Conservation (phyloP, 2,797 vertebrate species). For the Echiichthys vipera region DNA sequence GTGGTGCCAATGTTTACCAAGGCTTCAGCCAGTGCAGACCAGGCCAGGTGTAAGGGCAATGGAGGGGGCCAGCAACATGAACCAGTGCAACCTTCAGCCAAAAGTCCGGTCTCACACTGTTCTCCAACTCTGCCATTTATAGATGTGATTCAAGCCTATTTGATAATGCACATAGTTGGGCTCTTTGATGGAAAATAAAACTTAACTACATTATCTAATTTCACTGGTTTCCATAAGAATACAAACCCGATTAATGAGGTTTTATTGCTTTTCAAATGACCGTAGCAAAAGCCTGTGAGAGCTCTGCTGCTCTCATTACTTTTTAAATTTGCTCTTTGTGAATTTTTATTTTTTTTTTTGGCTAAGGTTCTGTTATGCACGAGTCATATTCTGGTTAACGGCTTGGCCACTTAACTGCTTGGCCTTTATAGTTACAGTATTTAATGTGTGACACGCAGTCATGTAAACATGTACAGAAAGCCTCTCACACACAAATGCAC, state of each 20-base stretch:
- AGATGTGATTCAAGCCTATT: slow-evolving; percentile 68
- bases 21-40: slow-evolving; percentile 47
- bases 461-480: slow-evolving; percentile 4
- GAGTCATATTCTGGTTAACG: slow-evolving; percentile 29
- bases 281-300: background rate
- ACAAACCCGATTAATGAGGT: slow-evolving; percentile 9
- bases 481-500: background rate
- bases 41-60: slow-evolving; percentile 49
- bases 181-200: slow-evolving; percentile 52
- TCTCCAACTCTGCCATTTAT: slow-evolving; percentile 82
- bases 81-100: slow-evolving; percentile 74
- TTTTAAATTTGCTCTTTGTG: slow-evolving; percentile 20
- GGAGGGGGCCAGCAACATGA: slow-evolving; percentile 71
- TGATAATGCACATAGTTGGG: slow-evolving; percentile 60
- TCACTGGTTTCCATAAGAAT: slow-evolving; percentile 21
- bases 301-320: slow-evolving; percentile 19
- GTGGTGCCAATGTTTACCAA: slow-evolving; percentile 66
- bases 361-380: slow-evolving; percentile 22
- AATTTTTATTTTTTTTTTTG: slow-evolving; percentile 2
- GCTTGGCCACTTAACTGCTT: background rate
- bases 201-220: slow-evolving; percentile 39
- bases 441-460: background rate
- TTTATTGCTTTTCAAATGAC: slow-evolving; percentile 39
- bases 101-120: slow-evolving; percentile 81
- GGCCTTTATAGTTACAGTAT: background rate